phyloP scores from a whole-genome alignment of 2,797 vertebrate species.

The Percopsis omiscomaycus region DNA sequence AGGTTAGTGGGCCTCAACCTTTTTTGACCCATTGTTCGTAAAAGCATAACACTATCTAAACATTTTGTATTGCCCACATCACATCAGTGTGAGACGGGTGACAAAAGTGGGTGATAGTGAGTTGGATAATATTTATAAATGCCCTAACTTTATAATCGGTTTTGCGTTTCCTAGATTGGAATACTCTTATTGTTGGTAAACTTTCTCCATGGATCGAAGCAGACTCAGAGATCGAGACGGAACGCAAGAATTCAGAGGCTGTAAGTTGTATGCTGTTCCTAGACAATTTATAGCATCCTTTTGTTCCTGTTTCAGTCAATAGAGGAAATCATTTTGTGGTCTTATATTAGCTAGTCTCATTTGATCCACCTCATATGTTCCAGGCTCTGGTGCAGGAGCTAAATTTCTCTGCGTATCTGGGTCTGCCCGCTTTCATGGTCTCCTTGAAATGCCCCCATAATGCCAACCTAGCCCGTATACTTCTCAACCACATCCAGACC shows the following conservation, averaged over 20 bases:
- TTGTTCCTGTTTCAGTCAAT: background rate
- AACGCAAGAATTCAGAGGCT: conserved; percentile 86
- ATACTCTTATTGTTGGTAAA: conserved; percentile 92
- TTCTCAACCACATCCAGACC: conserved; percentile 90
- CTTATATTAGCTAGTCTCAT: background rate
- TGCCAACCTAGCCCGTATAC: conserved; percentile 86
- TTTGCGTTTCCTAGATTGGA: conserved; percentile 82
- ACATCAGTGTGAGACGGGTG: background rate
- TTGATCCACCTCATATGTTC: background rate
- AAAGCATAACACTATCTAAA: too few relatives aligned
- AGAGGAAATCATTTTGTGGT: background rate
- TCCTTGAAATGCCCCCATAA: conserved; percentile 81
- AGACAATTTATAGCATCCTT: background rate
- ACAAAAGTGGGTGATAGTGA: background rate
- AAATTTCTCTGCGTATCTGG: conserved; percentile 91
- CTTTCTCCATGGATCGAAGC: conserved; percentile 89
- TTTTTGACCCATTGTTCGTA: too few relatives aligned
- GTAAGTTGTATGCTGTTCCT: conserved; percentile 69
- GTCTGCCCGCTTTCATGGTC: conserved; percentile 89
- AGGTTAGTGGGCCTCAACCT: conserved; percentile 69
- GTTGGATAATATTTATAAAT: background rate
- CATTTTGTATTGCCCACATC: background rate
- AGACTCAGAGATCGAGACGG: conserved; percentile 83
- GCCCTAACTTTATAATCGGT: background rate
- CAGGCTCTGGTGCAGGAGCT: conserved; percentile 90